A percentile compares a stretch with the other conserved stretches of the same genome.
These are phyloP conservation scores for Acromyrmex echinatior DNA, from an alignment of 1,140 invertebrate species.

Conservation along the genomic window DNA sequence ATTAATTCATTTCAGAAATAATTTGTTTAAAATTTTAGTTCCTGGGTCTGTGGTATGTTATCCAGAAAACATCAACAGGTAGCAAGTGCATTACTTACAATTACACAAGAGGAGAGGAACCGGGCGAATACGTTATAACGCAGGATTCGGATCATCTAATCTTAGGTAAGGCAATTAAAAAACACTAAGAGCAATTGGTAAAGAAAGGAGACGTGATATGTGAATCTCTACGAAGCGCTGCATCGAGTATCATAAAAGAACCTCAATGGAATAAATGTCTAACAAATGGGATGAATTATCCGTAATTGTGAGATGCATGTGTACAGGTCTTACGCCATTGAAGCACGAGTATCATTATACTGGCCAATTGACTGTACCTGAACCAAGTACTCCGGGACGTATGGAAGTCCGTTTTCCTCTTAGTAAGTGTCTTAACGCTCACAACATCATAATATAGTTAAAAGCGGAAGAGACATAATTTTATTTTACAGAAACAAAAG, in stretches of 20 bases:
- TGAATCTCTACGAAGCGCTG: slow-evolving; percentile 34
- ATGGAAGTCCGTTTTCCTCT: slow-evolving; percentile 93
- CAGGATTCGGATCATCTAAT: slow-evolving; percentile 92
- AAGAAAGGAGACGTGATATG: slow-evolving; percentile 39
- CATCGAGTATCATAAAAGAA: slow-evolving; percentile 72
- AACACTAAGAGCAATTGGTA: slow-evolving; percentile 47
- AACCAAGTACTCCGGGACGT: slow-evolving; percentile 89
- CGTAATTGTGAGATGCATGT: slow-evolving; percentile 79
- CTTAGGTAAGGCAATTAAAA: slow-evolving; percentile 79
- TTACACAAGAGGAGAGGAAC: slow-evolving; percentile 90
- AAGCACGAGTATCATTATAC: slow-evolving; percentile 93
- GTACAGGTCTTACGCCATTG: slow-evolving; percentile 89
- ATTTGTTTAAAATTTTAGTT: slow-evolving; percentile 87
- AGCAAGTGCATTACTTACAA: slow-evolving; percentile 93
- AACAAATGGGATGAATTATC: slow-evolving; percentile 80
- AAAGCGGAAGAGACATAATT: neutral
- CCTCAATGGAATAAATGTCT: slow-evolving; percentile 80
- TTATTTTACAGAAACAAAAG: slow-evolving; percentile 5
- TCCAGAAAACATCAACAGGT: slow-evolving; percentile 94
- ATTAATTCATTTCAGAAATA: neutral
- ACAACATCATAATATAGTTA: neutral
- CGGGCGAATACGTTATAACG: slow-evolving; percentile 90
- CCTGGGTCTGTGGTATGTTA: slow-evolving; percentile 93
- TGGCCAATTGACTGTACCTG: slow-evolving; percentile 90
- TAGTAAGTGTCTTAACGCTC: slow-evolving; percentile 88